Base-by-base conservation (phyloP, 35 echinoderm and acorn worm species). In the Hemicentrotus pulcherrimus region DNA sequence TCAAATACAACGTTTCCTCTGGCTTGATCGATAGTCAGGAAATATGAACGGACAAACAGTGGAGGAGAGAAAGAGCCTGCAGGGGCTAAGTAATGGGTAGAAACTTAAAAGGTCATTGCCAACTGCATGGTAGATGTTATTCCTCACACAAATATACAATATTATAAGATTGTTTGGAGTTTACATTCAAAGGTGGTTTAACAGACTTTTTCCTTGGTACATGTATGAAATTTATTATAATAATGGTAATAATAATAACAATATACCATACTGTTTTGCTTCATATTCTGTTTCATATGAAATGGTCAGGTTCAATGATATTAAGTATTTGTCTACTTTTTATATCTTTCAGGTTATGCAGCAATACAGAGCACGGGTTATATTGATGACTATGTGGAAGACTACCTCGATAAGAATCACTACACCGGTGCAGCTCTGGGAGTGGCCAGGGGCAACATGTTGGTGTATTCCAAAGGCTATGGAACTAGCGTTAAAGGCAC, bases 401-500 rank as follows among this genome's bases (percentile, higher is more conserved):
- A 94, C 4, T 99, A 98, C 89, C 92, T 99, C 19, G 87, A 88
- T 35, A 95, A 96, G 10, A 96, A 98, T 91, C 97, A 98, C 87
- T 99, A 99, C 86, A 86, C 95, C 10, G 98, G 98, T 31, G 96
- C 97, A 31, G 95, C 97, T 13, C 24, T 99, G 46, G 98, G 98
- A 30, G 88, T 98, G 19, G 95, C 96, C 13, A 95, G 86, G 32
- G 89, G 95, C 9, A 96, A 97, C 61, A 46, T 86, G 14, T 35
- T 98, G 11, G 31, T 96, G 16, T 99, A 99, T 92, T 61, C 96
- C 1, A 96, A 97, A 65, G 98, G 98, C 24, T 99, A 99, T 65
- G 98, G 98, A 12, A 92, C 52, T 2, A 96, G 86, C 2, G 35
- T 70, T 4, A 96, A 94, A 45, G 97, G 96, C 12, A 33, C 13